phyloP scores from a whole-genome alignment of 2,888 invertebrate species.

The Marasmarcha lunaedactyla region DNA sequence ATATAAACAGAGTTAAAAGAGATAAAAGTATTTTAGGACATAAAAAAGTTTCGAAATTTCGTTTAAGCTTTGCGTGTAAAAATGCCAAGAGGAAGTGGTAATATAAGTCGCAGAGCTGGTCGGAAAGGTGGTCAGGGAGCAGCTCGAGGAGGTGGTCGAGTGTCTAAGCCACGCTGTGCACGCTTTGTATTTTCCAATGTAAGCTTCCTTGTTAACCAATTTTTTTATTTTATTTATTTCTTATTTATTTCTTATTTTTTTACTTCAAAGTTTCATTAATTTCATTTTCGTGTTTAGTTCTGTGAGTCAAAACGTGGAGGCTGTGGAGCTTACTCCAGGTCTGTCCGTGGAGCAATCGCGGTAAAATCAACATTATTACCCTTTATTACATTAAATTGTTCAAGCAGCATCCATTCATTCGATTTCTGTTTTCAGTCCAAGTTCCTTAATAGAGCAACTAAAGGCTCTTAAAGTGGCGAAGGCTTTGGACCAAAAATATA shows the following conservation, averaged over 20 bases:
- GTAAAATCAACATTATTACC: slow-evolving; percentile 3
- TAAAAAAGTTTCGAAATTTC: too few species aligned
- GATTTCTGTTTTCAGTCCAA: slow-evolving; percentile 6
- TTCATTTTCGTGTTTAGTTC: slow-evolving; percentile 3
- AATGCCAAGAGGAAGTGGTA: slow-evolving; percentile 1
- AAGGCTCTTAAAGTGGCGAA: slow-evolving; percentile 3
- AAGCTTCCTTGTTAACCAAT: slow-evolving; percentile 1
- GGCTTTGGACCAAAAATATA: slow-evolving; percentile 1
- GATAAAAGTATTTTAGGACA: too few species aligned
- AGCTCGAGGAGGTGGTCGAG: not conserved
- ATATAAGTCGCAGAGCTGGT: not conserved
- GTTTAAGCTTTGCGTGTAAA: slow-evolving; percentile 1
- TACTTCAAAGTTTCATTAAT: slow-evolving; percentile 2
- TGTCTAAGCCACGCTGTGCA: slow-evolving; percentile 3
- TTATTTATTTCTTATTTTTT: too few species aligned
- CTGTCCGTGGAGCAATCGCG: slow-evolving; percentile 1
- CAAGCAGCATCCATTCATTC: slow-evolving; percentile 4
- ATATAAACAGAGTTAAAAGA: too few species aligned
- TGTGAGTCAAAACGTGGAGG: slow-evolving; percentile 2
- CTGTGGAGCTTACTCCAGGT: slow-evolving; percentile 4
- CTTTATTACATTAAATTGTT: not conserved
- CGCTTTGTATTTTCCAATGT: slow-evolving; percentile 1
- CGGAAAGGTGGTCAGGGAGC: slow-evolving; percentile 1
- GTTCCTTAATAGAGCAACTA: slow-evolving; percentile 7
- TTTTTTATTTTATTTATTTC: slow-evolving; percentile 2